Evolutionary conservation across 2,113 vertebrate species (phyloP).

Genomic region (Rhinolophus sinicus): DNA sequence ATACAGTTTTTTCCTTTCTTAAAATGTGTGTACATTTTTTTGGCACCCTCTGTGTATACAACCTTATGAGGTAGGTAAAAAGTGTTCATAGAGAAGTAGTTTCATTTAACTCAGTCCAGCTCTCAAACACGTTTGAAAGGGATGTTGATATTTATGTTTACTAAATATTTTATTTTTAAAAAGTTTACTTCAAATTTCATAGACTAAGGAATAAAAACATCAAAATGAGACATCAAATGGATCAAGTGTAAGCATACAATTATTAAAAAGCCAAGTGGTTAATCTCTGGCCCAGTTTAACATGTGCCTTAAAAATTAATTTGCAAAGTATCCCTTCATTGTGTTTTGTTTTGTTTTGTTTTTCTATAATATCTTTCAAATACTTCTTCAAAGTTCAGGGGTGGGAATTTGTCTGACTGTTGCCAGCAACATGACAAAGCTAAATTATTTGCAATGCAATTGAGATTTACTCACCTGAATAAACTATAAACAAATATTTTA

Average conservation of each 20-base stretch:
- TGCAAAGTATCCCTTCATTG: background rate
- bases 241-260: too few species aligned
- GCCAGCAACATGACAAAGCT: too few species aligned
- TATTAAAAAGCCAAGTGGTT: background rate
- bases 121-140: background rate
- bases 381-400: background rate
- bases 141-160: background rate
- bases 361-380: background rate
- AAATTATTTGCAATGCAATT: background rate
- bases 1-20: too few species aligned
- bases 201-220: background rate
- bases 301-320: background rate
- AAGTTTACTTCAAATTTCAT: background rate
- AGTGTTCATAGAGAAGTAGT: background rate
- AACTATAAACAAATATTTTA: background rate
- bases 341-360: background rate
- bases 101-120: background rate
- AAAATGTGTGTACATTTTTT: too few species aligned
- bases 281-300: background rate
- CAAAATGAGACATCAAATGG: background rate
- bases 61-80: background rate
- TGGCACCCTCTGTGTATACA: too few species aligned
- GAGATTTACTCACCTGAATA: background rate
- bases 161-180: background rate
- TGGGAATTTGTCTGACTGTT: background rate